A percentile compares a stretch with the other conserved stretches of the same genome.
Evolutionary conservation across 2,888 invertebrate species (phyloP).

Genomic region (Eumacrocentrus americanus): DNA sequence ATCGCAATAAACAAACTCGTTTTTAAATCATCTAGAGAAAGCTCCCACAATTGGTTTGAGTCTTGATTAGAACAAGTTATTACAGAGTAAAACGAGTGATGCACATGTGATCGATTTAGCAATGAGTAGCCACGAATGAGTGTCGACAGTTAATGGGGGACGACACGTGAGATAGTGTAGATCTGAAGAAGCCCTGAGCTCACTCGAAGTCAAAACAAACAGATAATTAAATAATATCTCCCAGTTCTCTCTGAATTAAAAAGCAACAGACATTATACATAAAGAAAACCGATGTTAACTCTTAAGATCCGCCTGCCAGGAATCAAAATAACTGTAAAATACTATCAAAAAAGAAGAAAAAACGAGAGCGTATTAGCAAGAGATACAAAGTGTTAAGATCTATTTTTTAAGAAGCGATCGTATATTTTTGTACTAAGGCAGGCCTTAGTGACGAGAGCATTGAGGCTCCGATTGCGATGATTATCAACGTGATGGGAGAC

Average conservation of each 20-base stretch:
- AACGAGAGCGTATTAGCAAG: constrained; percentile 29
- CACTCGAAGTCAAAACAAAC: constrained; percentile 30
- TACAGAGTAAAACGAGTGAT: too few species aligned
- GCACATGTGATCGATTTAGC: too few species aligned
- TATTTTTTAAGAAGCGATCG: constrained; percentile 61
- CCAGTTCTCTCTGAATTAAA: neutral
- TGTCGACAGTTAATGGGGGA: constrained; percentile 16
- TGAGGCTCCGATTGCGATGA: constrained; percentile 33
- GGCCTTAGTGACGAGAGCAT: constrained; percentile 55
- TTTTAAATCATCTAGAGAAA: neutral
- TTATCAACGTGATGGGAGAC: constrained; percentile 21
- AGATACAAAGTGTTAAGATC: constrained; percentile 48
- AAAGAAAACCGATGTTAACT: constrained; percentile 35
- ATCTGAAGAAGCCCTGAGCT: constrained; percentile 30
- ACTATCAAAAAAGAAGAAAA: too few species aligned
- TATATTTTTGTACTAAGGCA: constrained; percentile 62
- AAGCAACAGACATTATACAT: too few species aligned
- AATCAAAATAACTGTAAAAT: constrained; percentile 43
- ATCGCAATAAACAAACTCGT: too few species aligned
- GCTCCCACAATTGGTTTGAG: constrained; percentile 32
- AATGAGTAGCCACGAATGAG: constrained; percentile 20
- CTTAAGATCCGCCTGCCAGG: constrained; percentile 50
- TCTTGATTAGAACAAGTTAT: too few species aligned
- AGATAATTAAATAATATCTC: constrained; percentile 18
- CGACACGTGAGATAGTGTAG: constrained; percentile 30